Conservation (phyloP, 2,888 invertebrate species). For the Theodoxus fluviatilis region DNA sequence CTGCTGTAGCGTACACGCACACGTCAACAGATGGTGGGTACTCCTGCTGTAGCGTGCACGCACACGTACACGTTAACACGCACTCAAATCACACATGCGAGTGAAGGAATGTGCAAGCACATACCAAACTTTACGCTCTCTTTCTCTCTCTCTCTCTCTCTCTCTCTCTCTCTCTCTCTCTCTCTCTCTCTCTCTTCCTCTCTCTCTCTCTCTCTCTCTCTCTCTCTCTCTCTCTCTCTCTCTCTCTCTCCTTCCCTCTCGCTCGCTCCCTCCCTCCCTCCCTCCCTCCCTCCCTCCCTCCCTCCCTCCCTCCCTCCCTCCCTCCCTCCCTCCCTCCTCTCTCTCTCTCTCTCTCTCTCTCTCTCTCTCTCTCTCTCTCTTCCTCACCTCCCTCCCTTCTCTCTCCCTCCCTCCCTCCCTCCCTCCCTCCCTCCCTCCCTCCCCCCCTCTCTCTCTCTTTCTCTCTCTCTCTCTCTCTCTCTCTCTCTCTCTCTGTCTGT, state of each 20-base stretch:
- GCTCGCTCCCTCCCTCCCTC: slow-evolving; percentile 1
- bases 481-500: not conserved
- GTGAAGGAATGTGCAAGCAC: too few species aligned
- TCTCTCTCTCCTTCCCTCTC: not conserved
- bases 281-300: not conserved
- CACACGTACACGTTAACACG: too few species aligned
- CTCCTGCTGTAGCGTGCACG: too few species aligned
- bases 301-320: slow-evolving; percentile 16
- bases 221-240: not conserved
- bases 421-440: not conserved
- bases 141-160: slow-evolving; percentile 11
- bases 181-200: slow-evolving; percentile 6
- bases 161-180: slow-evolving; percentile 22
- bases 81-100: too few species aligned
- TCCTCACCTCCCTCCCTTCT: not conserved
- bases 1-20: too few species aligned
- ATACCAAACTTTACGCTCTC: too few species aligned
- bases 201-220: not conserved
- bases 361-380: slow-evolving; percentile 17
- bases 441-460: not conserved
- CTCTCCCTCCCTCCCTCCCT: not conserved
- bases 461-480: not conserved
- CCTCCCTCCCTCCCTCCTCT: slow-evolving; percentile 6
- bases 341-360: not conserved
- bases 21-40: too few species aligned